Evolutionary conservation across 2,888 invertebrate genomes (phyloP), one percentile per base, ranked within the genome.

Genomic region (Anagyrus pseudococci): DNA sequence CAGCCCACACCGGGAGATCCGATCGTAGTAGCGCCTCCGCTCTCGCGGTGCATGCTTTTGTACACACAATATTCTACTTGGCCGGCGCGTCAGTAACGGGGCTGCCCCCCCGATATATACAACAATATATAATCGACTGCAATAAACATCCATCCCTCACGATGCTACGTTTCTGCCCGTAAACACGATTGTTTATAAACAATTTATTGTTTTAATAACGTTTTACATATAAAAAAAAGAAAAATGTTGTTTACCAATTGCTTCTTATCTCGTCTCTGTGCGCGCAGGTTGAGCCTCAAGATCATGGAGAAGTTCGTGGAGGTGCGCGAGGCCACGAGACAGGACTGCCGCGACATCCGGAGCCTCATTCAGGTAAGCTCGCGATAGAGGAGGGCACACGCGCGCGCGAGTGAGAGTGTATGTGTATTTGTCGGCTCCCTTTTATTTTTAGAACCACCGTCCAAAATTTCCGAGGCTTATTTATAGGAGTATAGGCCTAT

Each of bases 301-400:
- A 66, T 66, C 22, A 66, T 66, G 65, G 65, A 66, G 71, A 69
- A 69, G 33, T 53, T 66, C 47, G 53, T 73, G 54, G 62, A 64
- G 43, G 70, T 79, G 49, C 72, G 78, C 10, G 72, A 71, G 55
- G 75, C 75, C 4, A 68, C 58, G 33, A 69, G 71, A 20, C 73
- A 76, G 58, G 78, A 79, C 66, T 77, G 78, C 56, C 55, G 59
- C 50, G 62, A 67, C 41, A 73, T 79, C 41, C 68, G 66, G 40
- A 40, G 46, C n/a, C 68, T 78, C 15, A 74, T 77, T 65, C 75
- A 77, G 68, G 77, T 75, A 71, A 60, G 13, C 13, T 33, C 33
- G 6, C 13, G 13, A 13, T 6, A 13, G 33, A 33, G 33, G 33
- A 6, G 33, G 13, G 33, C n/a, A n/a, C n/a, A n/a, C n/a, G n/a